phyloP scores from a whole-genome alignment of 2,888 invertebrate species.

The Acrobeloides nanus region DNA sequence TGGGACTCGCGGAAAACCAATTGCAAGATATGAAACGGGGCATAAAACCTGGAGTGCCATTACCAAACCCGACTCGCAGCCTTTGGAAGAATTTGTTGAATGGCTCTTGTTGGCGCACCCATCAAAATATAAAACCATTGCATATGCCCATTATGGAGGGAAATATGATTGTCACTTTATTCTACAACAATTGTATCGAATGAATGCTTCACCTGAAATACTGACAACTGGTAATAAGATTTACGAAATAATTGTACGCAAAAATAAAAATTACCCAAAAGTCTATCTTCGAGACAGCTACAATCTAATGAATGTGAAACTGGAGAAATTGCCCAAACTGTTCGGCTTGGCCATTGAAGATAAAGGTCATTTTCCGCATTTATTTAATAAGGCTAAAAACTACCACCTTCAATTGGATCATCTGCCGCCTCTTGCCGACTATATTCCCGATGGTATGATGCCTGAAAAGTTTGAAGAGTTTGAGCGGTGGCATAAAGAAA shows the following conservation, averaged over 20 bases:
- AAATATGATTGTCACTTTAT: conserved; percentile 9
- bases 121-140: conserved; percentile 3
- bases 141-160: conserved; percentile 1
- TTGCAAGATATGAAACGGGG: too few relatives aligned
- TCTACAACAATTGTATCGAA: conserved; percentile 1
- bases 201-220: too few relatives aligned
- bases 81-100: too few relatives aligned
- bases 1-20: too few relatives aligned
- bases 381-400: background rate
- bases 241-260: too few relatives aligned
- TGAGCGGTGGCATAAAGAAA: background rate
- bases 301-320: background rate
- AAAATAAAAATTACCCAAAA: too few relatives aligned
- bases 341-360: background rate
- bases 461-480: background rate
- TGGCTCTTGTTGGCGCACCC: too few relatives aligned
- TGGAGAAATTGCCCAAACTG: background rate
- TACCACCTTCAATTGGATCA: background rate
- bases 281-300: too few relatives aligned
- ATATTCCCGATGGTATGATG: background rate
- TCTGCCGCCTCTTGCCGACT: background rate
- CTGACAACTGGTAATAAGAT: too few relatives aligned
- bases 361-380: background rate
- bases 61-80: too few relatives aligned
- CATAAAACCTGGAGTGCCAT: too few relatives aligned